Conservation (phyloP, 2,113 vertebrate genomes). For the Eretmochelys imbricata region DNA sequence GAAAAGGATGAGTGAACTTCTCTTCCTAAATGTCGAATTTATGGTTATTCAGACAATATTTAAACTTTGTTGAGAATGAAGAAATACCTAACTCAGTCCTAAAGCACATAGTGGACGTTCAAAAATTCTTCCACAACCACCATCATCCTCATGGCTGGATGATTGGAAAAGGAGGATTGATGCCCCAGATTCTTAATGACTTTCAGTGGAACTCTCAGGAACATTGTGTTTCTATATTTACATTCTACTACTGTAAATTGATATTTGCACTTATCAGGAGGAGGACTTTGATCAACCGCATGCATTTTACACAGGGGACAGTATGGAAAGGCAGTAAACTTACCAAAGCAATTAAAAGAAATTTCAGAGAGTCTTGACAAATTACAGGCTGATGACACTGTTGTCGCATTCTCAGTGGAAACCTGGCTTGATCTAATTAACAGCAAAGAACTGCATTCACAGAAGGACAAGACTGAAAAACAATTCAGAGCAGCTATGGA, state of each 20-base stretch:
- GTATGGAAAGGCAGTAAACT: conserved; percentile 33
- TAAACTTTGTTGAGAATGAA: neutral
- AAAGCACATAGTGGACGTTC: neutral
- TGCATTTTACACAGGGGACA: conserved; percentile 27
- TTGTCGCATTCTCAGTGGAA: conserved; percentile 45
- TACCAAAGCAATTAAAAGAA: conserved; percentile 62
- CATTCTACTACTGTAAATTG: conserved; percentile 41
- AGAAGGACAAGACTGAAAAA: neutral
- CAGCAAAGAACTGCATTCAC: conserved; percentile 22
- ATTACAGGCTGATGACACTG: conserved; percentile 20
- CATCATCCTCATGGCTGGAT: neutral
- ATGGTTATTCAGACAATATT: neutral
- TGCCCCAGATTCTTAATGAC: conserved; percentile 14
- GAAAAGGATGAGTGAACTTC: neutral
- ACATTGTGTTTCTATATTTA: conserved; percentile 14
- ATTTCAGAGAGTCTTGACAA: conserved; percentile 57
- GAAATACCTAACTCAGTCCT: neutral
- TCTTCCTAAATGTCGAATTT: neutral
- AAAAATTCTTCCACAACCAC: neutral
- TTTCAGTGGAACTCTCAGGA: fast-evolving
- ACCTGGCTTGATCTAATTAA: conserved; percentile 12
- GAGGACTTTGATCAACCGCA: conserved; percentile 64
- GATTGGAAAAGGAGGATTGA: neutral
- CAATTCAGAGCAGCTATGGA: neutral
- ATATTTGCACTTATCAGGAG: conserved; percentile 39